phyloP scores from a whole-genome alignment of 2,797 vertebrate genomes.

The Carduelis carduelis region DNA sequence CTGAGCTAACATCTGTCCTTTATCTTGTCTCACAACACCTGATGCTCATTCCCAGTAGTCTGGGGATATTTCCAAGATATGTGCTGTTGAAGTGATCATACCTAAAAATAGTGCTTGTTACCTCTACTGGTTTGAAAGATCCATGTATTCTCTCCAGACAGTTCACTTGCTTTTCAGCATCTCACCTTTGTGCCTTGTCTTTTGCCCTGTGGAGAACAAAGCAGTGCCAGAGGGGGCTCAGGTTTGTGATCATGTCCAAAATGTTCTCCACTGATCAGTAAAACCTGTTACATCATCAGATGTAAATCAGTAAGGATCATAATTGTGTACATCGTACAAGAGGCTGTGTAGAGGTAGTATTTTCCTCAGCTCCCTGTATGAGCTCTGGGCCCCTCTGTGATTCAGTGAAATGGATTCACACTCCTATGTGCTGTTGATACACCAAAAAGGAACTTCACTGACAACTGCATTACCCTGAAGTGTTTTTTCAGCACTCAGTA shows the following conservation, averaged over 20 bases:
- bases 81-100: neutral
- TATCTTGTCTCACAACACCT: neutral
- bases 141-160: neutral
- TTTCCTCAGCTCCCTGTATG: neutral
- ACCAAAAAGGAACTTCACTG: neutral
- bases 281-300: neutral
- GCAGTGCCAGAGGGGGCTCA: neutral
- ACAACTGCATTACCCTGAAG: neutral
- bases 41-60: neutral
- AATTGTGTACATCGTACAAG: neutral
- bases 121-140: neutral
- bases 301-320: neutral
- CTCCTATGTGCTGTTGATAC: rapidly evolving
- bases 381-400: rapidly evolving
- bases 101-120: neutral
- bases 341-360: neutral
- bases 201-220: neutral
- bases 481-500: neutral
- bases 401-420: neutral
- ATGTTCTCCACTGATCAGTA: neutral
- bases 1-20: neutral
- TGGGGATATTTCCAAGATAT: neutral
- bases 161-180: neutral
- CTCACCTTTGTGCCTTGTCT: neutral
- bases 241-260: neutral